A percentile compares a stretch with the other conserved stretches of the same genome.
phyloP scores from a whole-genome alignment of 2,113 vertebrate genomes.

The Salvelinus alpinus region DNA sequence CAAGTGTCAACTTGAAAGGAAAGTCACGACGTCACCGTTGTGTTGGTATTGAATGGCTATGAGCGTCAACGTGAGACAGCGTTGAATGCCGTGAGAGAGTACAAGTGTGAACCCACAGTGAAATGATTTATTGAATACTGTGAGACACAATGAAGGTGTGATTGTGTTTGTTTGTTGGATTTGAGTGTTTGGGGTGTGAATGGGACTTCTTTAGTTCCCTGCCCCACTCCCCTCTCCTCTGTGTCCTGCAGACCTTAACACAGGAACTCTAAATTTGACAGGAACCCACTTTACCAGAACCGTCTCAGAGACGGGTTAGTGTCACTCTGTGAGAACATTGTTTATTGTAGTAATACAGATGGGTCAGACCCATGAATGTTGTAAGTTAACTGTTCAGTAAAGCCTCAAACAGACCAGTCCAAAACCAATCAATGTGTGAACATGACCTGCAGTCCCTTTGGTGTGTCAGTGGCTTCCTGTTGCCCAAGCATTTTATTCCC shows the following conservation, averaged over 20 bases:
- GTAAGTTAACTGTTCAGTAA: background rate
- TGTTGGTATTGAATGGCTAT: background rate
- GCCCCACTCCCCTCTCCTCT: constrained; percentile 20
- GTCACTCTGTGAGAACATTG: background rate
- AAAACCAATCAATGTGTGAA: background rate
- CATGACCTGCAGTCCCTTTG: background rate
- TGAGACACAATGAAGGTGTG: background rate
- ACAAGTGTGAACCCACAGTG: background rate
- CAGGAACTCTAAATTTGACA: constrained; percentile 67
- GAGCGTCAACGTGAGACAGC: background rate
- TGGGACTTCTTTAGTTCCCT: constrained; percentile 30
- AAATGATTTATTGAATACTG: background rate
- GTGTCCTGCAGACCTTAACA: constrained; percentile 36
- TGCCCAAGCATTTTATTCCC: no score
- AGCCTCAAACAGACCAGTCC: constrained; percentile 14
- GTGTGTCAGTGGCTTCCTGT: background rate
- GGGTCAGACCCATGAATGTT: background rate
- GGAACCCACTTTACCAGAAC: constrained; percentile 39
- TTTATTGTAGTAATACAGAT: background rate
- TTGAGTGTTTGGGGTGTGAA: constrained; percentile 35
- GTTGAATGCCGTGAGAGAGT: no score
- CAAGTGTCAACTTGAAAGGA: background rate
- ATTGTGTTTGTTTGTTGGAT: constrained; percentile 17
- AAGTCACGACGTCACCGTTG: background rate
- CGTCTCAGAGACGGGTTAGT: constrained; percentile 6